These are phyloP conservation scores for Arizona elegans DNA, from an alignment of 2,113 vertebrate species.

Conservation along the genomic window DNA sequence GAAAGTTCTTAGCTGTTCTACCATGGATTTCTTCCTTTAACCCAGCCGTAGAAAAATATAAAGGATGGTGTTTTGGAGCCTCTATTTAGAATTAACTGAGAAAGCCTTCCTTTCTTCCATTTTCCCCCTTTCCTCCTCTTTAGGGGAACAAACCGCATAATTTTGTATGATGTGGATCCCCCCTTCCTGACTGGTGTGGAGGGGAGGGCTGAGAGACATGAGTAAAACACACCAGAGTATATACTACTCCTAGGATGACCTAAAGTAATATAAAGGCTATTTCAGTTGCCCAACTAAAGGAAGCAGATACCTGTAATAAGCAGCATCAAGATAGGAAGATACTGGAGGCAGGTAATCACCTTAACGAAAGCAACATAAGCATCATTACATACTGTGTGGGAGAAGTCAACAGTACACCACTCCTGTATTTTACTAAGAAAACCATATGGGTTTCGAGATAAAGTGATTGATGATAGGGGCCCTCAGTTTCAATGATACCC, in stretches of 20 bases:
- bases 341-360: neutral
- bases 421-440: neutral
- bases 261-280: neutral
- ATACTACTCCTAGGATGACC: neutral
- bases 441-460: neutral
- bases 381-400: neutral
- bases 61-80: neutral
- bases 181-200: too few species aligned
- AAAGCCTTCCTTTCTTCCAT: neutral
- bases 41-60: neutral
- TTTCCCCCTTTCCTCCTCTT: neutral
- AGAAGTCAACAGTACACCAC: neutral
- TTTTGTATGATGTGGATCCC: neutral
- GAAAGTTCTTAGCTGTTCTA: neutral
- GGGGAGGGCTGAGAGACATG: neutral
- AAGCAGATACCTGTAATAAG: neutral
- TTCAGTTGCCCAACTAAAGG: neutral
- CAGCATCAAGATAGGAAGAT: neutral
- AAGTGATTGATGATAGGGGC: neutral
- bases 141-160: neutral
- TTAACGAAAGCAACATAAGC: neutral
- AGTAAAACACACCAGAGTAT: neutral
- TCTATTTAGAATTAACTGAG: neutral
- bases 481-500: neutral
- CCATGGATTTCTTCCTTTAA: neutral